Evolutionary conservation across 2,113 vertebrate genomes (phyloP).

Genomic region (Circaetus cinerascens): DNA sequence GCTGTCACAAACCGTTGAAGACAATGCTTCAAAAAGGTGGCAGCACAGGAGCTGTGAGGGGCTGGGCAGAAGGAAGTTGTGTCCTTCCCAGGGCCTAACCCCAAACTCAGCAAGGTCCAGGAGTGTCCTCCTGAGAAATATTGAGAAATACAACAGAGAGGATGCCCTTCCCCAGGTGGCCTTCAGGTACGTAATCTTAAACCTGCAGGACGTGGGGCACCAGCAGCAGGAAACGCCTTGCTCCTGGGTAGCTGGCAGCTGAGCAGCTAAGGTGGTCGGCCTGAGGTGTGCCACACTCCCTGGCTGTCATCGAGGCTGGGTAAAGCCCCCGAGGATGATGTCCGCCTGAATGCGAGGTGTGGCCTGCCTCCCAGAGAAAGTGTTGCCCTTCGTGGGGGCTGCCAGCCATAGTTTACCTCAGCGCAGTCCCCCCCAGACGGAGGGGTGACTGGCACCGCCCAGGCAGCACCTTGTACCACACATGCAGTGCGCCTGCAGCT

Average conservation of each 20-base stretch:
- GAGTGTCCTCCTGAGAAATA: not conserved
- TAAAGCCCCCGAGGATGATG: fast-evolving
- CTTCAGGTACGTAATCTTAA: not conserved
- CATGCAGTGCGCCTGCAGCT: fast-evolving
- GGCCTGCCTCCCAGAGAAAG: not conserved
- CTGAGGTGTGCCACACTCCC: fast-evolving
- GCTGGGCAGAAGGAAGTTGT: not conserved
- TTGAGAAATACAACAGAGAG: not conserved
- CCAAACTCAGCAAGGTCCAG: not conserved
- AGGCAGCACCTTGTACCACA: not conserved
- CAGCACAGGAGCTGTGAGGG: not conserved
- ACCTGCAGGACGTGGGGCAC: fast-evolving
- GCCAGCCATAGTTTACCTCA: not conserved
- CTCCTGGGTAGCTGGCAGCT: not conserved
- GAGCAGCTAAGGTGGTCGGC: not conserved
- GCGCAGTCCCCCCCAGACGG: fast-evolving
- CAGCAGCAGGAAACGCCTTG: not conserved
- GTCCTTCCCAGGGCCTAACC: not conserved
- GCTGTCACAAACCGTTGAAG: not conserved
- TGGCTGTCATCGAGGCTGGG: not conserved
- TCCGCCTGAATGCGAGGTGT: fast-evolving
- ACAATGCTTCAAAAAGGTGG: not conserved
- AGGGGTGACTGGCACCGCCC: too few relatives aligned
- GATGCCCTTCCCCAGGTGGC: too few relatives aligned
- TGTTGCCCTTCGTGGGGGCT: fast-evolving